Evolutionary conservation across 2,888 invertebrate species (phyloP), one percentile per base, ranked within the genome.

Genomic region (Andrena praecox): DNA sequence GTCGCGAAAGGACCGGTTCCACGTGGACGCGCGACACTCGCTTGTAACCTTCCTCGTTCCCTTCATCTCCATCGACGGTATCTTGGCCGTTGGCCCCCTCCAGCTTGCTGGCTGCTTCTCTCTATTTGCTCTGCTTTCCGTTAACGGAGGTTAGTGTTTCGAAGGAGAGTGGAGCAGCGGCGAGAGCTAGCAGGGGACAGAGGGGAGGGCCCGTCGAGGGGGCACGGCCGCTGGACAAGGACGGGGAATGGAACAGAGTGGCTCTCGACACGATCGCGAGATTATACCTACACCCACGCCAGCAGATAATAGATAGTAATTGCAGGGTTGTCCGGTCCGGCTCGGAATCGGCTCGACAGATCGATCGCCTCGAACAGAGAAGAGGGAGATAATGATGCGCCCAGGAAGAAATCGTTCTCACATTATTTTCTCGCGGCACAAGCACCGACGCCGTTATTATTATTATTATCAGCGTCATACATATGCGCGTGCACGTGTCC

Each of bases 371-470:
- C 82, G 81, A 67, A 86, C 75, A 80, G 82, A 76, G 84, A 87
- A 86, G 87, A 87, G 89, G 84, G 85, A 89, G 91, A 91, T 91
- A 91, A 93, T 92, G 92, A 93, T 91, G 91, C 90, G 90, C 89
- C 88, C 89, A 89, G 87, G 89, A 90, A 91, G 92, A 92, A 92
- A 92, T 92, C 91, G 92, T 93, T 93, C 93, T 93, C 93, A 93
- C 93, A 93, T 93, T 92, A 93, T 93, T 93, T 92, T 93, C 93
- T 92, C 92, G 92, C 93, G 89, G 90, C 88, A 89, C 88, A 73
- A 79, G 50, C 84, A 80, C 77, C 73, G 62, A 72, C 74, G 74
- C 70, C 73, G 48, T 86, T 84, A 80, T 85, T 85, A 73, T 81
- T 75, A 62, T 64, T 66, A 69, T 69, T 69, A 67, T 80, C 82